A percentile compares a stretch with the other conserved stretches of the same genome.
Evolutionary conservation across 2,113 vertebrate genomes (phyloP).

Genomic region (Scomber scombrus): DNA sequence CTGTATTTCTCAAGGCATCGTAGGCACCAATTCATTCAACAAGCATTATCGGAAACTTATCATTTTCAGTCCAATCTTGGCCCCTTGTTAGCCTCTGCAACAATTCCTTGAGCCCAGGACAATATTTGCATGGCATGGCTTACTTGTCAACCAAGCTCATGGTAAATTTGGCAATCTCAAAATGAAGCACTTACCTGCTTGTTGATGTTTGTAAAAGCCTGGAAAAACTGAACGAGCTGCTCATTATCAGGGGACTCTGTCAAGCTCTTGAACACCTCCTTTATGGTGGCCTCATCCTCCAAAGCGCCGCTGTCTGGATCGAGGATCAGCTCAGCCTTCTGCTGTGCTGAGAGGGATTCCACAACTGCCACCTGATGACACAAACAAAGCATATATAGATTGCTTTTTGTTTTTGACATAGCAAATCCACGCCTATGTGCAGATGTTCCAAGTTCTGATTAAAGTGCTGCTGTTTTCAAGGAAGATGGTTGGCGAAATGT

Average conservation of each 20-base stretch:
- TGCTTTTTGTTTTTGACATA: not conserved
- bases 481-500: not conserved
- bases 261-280: slow-evolving; percentile 38
- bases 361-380: slow-evolving; percentile 39
- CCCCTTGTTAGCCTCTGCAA: not conserved
- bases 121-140: not conserved
- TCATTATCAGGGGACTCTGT: not conserved
- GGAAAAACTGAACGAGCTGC: slow-evolving; percentile 33
- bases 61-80: not conserved
- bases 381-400: not conserved
- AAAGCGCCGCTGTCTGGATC: slow-evolving; percentile 35
- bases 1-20: not conserved
- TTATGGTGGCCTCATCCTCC: slow-evolving; percentile 40
- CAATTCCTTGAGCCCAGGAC: not conserved
- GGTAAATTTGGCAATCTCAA: not conserved
- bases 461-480: not conserved
- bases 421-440: not conserved
- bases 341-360: slow-evolving; percentile 37
- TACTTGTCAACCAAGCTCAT: not conserved
- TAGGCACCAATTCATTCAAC: not conserved
- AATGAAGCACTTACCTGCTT: slow-evolving; percentile 5
- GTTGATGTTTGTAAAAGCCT: slow-evolving; percentile 17
- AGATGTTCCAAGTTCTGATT: too few species aligned
- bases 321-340: slow-evolving; percentile 56
- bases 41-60: not conserved